phyloP scores from a whole-genome alignment of 2,113 vertebrate species.

The Ellobius talpinus region DNA sequence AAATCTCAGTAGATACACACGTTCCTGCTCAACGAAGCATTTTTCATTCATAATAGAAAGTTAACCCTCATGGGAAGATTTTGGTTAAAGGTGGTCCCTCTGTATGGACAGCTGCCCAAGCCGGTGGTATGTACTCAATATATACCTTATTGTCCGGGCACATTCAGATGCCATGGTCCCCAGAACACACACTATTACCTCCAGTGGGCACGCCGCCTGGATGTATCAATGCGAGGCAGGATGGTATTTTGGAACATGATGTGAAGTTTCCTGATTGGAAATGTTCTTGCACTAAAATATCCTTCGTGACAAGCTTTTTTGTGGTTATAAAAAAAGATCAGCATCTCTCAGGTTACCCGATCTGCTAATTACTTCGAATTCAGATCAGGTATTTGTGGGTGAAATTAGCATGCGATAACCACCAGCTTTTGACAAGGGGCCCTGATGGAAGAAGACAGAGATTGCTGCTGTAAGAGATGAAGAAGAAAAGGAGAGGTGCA shows the following conservation, averaged over 20 bases:
- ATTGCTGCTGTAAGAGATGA: slow-evolving; percentile 53
- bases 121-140: background rate
- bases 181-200: background rate
- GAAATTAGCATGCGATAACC: slow-evolving; percentile 78
- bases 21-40: background rate
- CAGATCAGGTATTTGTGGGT: slow-evolving; percentile 82
- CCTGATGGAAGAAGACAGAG: slow-evolving; percentile 46
- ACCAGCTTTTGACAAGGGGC: slow-evolving; percentile 77
- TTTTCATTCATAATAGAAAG: background rate
- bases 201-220: background rate
- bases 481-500: background rate
- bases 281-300: slow-evolving; percentile 81
- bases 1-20: background rate
- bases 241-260: slow-evolving; percentile 74
- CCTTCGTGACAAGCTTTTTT: slow-evolving; percentile 71
- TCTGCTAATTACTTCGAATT: slow-evolving; percentile 83
- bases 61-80: background rate
- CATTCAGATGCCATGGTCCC: background rate
- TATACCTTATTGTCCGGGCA: fast-evolving
- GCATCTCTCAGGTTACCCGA: slow-evolving; percentile 78
- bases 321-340: slow-evolving; percentile 77
- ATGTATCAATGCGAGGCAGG: slow-evolving; percentile 39
- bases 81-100: background rate
- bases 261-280: slow-evolving; percentile 73
- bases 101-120: background rate